Conservation (phyloP, 2,113 vertebrate genomes). For the Sterrhoptilus dennistouni region DNA sequence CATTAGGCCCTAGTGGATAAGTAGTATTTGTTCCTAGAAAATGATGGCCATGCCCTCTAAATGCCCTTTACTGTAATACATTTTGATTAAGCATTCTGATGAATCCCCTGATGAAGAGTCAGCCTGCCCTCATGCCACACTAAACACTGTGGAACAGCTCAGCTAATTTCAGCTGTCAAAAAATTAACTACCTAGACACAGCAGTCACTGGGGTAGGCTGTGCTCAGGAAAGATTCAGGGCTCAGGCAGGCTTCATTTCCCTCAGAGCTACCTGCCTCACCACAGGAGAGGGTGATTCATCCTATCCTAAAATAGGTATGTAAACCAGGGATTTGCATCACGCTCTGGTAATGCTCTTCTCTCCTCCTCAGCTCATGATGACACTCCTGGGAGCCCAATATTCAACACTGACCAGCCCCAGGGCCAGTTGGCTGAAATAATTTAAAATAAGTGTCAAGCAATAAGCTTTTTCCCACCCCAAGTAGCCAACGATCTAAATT, state of each 20-base stretch:
- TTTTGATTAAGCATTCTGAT: slow-evolving; percentile 26
- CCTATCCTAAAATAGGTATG: background rate
- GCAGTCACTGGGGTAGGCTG: background rate
- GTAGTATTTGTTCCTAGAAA: background rate
- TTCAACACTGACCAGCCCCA: background rate
- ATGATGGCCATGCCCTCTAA: background rate
- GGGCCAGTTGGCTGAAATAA: background rate
- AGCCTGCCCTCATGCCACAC: background rate
- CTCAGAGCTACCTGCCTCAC: background rate
- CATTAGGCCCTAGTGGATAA: background rate
- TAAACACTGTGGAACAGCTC: background rate
- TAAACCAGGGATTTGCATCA: slow-evolving; percentile 14
- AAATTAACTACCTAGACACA: slow-evolving; percentile 8
- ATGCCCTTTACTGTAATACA: background rate
- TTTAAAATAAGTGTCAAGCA: background rate
- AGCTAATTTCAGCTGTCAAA: slow-evolving; percentile 36
- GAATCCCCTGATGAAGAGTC: background rate
- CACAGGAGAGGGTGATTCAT: slow-evolving; percentile 5
- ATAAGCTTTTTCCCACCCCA: background rate
- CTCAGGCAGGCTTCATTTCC: background rate
- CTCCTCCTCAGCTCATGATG: background rate
- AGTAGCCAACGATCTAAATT: background rate
- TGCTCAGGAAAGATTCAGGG: background rate
- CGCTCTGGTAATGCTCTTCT: background rate
- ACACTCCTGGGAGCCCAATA: background rate